Percentiles rank a stretch among this genome's conserved stretches.
Evolutionary conservation across 2,888 invertebrate genomes (phyloP).

Genomic region (Andrena praecox): DNA sequence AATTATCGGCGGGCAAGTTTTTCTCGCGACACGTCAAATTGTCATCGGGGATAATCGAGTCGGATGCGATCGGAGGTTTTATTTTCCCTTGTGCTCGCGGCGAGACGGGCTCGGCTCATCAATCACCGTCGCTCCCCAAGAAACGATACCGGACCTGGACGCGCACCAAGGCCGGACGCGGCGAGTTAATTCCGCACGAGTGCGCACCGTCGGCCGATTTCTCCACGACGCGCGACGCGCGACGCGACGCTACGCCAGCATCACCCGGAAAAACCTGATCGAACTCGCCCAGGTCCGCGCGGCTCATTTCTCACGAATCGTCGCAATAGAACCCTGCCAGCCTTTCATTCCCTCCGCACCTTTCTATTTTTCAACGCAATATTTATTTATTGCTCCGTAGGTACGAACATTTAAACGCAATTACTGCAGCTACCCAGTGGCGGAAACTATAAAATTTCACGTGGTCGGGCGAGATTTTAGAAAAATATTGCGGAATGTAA

Average conservation of each 20-base stretch:
- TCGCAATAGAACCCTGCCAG: too few species aligned
- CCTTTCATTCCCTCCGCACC: too few species aligned
- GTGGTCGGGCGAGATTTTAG: too few species aligned
- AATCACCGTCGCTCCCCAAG: slow-evolving; percentile 68
- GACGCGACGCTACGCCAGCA: not conserved
- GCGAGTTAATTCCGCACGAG: slow-evolving; percentile 65
- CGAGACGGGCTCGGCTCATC: slow-evolving; percentile 59
- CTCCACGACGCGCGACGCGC: not conserved
- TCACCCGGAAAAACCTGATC: slow-evolving; percentile 31
- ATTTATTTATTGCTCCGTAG: too few species aligned
- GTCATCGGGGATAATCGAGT: slow-evolving; percentile 68
- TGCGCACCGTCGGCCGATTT: slow-evolving; percentile 20
- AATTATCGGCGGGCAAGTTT: slow-evolving; percentile 59
- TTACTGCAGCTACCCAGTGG: too few species aligned
- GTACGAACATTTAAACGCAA: too few species aligned
- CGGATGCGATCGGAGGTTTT: slow-evolving; percentile 59
- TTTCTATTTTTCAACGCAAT: too few species aligned
- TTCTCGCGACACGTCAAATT: slow-evolving; percentile 68
- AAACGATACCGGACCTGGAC: slow-evolving; percentile 59
- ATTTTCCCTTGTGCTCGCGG: slow-evolving; percentile 38
- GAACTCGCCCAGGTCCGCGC: slow-evolving; percentile 1
- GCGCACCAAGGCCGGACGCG: slow-evolving; percentile 29
- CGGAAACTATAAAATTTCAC: too few species aligned
- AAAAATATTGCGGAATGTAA: too few species aligned
- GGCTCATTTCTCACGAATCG: not conserved